Evolutionary conservation across 2,113 vertebrate species (phyloP), one percentile per base, ranked within the genome.

Genomic region (Stigmatopora argus): DNA sequence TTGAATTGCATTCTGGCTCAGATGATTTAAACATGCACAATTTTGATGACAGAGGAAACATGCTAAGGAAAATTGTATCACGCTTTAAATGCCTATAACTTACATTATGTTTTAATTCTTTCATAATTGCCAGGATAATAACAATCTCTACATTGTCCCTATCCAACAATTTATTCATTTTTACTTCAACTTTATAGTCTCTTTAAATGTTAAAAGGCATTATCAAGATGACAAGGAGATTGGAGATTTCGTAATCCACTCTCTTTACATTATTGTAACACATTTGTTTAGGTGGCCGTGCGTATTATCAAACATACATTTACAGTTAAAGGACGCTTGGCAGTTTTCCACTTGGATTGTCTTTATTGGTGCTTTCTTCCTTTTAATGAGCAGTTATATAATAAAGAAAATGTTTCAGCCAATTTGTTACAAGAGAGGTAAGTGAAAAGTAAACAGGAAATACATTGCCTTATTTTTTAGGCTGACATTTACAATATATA

Each of bases 371-470:
- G 18, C 57, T 38, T 59, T 41, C 34, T 18, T n/a, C 18, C 18
- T 38, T 59, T 35, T 59, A 58, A 65, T 46, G 31, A 11, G 5
- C n/a, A 3, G 1, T 64, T 48, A 12, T 18, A 57, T 2, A 5
- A 62, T 35, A 48, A 49, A 41, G 8, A 15, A 23, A 38, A 59
- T 59, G 34, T 59, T 59, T 59, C 23, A 38, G 34, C 34, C 34
- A 59, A 38, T n/a, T 59, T 17, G 34, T 56, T 56, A 56, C 53
- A 56, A 31, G 53, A 56, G 53, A 31, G 34, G 34, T 69, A 65
- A 79, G 19, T 21, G 64, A 65, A 5, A 64, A 51, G 35, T 38
- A 26, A 9, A 12, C 15, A 72, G 47, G 1, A 52, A 70, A 67
- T 21, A 0, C 61, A 57, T 71, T 38, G 18, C 45, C 35, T 41